Evolutionary conservation across 2,113 vertebrate genomes (phyloP).

Genomic region (Mirounga angustirostris): DNA sequence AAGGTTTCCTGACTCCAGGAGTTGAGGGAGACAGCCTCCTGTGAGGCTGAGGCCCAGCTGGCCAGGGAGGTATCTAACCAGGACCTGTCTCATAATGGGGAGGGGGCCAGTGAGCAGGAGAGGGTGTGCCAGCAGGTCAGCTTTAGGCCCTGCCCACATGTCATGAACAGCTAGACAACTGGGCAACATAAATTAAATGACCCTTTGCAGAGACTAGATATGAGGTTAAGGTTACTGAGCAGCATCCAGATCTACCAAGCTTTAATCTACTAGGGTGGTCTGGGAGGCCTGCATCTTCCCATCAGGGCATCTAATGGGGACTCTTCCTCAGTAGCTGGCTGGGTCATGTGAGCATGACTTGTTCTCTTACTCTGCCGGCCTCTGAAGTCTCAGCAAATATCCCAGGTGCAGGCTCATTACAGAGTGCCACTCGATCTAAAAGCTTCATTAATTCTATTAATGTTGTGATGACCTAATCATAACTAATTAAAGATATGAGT

Average conservation of each 20-base stretch:
- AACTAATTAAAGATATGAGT: slow-evolving; percentile 27
- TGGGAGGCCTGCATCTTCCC: background rate
- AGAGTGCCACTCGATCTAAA: background rate
- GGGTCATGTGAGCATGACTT: rapidly evolving
- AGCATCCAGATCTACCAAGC: rapidly evolving
- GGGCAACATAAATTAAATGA: background rate
- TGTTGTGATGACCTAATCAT: slow-evolving; percentile 19
- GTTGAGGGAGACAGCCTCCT: rapidly evolving
- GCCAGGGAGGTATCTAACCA: background rate
- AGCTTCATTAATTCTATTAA: slow-evolving; percentile 6
- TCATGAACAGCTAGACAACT: background rate
- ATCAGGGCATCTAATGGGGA: rapidly evolving
- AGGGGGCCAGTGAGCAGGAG: background rate
- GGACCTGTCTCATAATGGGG: background rate
- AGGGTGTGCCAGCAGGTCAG: rapidly evolving
- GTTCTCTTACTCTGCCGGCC: background rate
- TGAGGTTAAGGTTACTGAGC: background rate
- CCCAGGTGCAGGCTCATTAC: background rate
- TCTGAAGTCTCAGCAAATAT: background rate
- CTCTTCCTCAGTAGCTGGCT: rapidly evolving
- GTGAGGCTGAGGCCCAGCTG: too few species aligned
- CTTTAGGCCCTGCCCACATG: background rate
- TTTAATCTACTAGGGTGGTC: rapidly evolving
- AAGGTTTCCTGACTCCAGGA: rapidly evolving
- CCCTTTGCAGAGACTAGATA: rapidly evolving